Evolutionary conservation across 53 echinoderm and acorn worm genomes (phyloP), one percentile per base, ranked within the genome.

Genomic region (Mesocentrotus franciscanus): DNA sequence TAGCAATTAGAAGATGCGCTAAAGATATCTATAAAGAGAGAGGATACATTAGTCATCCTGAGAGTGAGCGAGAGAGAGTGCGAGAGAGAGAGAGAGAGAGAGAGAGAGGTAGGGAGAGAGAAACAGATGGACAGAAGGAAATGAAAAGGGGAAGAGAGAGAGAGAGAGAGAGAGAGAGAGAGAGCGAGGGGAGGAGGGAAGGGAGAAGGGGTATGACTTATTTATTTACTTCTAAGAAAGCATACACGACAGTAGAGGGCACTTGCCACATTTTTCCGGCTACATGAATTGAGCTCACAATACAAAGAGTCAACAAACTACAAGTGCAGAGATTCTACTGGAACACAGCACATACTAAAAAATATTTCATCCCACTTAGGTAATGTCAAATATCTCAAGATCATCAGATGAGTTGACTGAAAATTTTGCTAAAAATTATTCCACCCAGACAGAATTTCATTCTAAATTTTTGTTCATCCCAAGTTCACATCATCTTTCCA

Each of bases 201-300:
- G 55, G 2, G 85, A 56, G 56, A 8, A 16, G 85, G 56, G 20
- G 8, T 0, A 85, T 7, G 26, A 56, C 0, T 39, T 39, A 39
- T 39, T 39, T 39, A 39, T 39, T 39, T 39, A 39, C 39, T 39
- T 39, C 39, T 39, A 39, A 39, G 39, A 39, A 39, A 39, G 39
- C 39, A 39, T 39, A 39, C 39, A 39, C 3, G 22, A 83, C 83
- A 13, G 17, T 83, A 85, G 85, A 85, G 85, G 85, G 57, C 58
- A 85, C 26, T 18, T 9, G 56, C 0, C 57, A 85, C 26, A 17
- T 58, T 9, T 83, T 26, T 58, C 27, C 24, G 9, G 27, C 56
- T 13, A 14, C 27, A 56, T 24, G n/a, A 58, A 85, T 85, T 85
- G 85, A 85, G 58, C 85, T 85, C 85, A 85, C 10, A 85, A 70